A percentile compares a stretch with the other conserved stretches of the same genome.
These are phyloP conservation scores for Hemicrepidius hirtus DNA, from an alignment of 2,888 invertebrate genomes.

Conservation along the genomic window DNA sequence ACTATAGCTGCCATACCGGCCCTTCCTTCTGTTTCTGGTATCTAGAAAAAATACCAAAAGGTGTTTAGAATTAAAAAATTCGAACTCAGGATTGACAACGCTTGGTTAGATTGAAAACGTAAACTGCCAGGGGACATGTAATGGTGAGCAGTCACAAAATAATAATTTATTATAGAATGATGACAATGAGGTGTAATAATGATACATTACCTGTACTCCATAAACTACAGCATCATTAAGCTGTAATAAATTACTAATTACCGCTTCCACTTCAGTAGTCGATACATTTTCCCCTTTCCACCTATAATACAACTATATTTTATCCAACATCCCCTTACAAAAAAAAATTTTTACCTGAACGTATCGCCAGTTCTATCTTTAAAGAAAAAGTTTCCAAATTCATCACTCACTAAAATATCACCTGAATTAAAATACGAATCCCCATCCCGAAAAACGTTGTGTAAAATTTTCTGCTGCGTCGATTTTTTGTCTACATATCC, in stretches of 20 bases:
- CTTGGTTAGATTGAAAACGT: no score
- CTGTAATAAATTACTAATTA: slow-evolving; percentile 84
- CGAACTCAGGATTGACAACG: no score
- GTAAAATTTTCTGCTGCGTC: slow-evolving; percentile 82
- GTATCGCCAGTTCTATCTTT: slow-evolving; percentile 92
- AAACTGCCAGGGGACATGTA: no score
- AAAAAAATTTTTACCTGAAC: slow-evolving; percentile 73
- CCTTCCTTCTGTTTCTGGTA: slow-evolving; percentile 87
- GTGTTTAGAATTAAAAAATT: no score
- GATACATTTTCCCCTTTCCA: slow-evolving; percentile 99
- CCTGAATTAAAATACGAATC: slow-evolving; percentile 94
- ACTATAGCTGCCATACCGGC: slow-evolving; percentile 96
- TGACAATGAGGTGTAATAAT: neutral
- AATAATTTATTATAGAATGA: no score
- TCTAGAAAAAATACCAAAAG: slow-evolving; percentile 75
- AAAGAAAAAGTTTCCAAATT: slow-evolving; percentile 94
- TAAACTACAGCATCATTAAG: slow-evolving; percentile 88
- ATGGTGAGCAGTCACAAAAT: no score
- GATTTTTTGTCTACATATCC: slow-evolving; percentile 82
- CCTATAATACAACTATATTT: slow-evolving; percentile 55
- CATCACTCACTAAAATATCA: slow-evolving; percentile 92
- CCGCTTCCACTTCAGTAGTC: slow-evolving; percentile 95
- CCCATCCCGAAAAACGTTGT: slow-evolving; percentile 85
- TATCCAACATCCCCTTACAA: no score
- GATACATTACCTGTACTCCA: slow-evolving; percentile 85